Base-by-base conservation (phyloP, 1,140 invertebrate species). In the Pantala flavescens region DNA sequence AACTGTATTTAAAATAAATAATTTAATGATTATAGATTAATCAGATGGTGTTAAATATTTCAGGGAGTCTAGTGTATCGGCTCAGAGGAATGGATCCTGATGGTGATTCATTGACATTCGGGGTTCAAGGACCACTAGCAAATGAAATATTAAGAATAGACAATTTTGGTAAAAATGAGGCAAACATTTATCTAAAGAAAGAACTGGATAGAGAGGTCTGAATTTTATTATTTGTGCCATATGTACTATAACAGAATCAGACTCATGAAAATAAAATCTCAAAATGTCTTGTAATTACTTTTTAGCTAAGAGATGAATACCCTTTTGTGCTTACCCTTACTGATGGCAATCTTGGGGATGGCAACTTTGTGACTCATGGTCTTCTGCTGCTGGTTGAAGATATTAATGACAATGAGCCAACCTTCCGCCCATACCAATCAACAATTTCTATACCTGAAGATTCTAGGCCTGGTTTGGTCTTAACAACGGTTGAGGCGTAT, bases 341-440 rank as follows among this genome's bases (percentile, higher is more conserved):
- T 0, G 95, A 97, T 82, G 93, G 93, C 71, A 89, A 91, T 79
- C 86, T 95, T 24, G 92, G 91, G 0, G 91, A 94, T 71, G 92
- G 92, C 71, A 94, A 94, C 81, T 96, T 90, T 83, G 91, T 97
- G 75, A 95, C 93, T 7, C 94, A 96, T 84, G 94, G 93, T 79
- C 87, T 97, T 73, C 83, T 96, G 74, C 83, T 96, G 19, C 84
- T 96, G 71, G 93, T 97, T 0, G 94, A 96, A 83, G 95, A 97
- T 82, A 90, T 94, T 12, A 97, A 97, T 79, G 95, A 97, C 84
- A 95, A 95, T 84, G 89, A 89, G 76, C 94, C 95, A 5, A 87
- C 94, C 72, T 97, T 96, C 82, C 89, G 90, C 79, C 90, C 92
- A 16, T 94, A 95, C 83, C 90, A 91, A 76, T 89, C 91, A 7